Base-by-base conservation (phyloP, 2,113 vertebrate species). In the Grantiella picta region DNA sequence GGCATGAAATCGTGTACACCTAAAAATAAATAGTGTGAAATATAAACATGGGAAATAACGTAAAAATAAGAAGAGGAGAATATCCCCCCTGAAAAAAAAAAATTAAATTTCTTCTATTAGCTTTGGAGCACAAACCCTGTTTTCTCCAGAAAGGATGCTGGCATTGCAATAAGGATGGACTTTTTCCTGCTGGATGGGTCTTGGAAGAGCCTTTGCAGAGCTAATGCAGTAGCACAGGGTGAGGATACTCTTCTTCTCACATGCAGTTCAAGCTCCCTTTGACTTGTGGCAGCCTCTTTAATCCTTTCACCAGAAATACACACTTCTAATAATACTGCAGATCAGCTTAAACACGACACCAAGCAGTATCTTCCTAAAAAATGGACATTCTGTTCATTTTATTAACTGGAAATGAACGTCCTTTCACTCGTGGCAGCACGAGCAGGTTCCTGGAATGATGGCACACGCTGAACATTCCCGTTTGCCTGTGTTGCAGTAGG, bases 391-490 rank as follows among this genome's bases (percentile, higher is more conserved):
- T 40, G 3, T 65, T 81, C 5, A 19, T 61, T 82, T 70, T 66
- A 63, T 27, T 38, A 40, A 21, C 65, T 54, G 64, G 65, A 40
- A 70, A 35, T 15, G 73, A 77, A 27, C 11, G 42, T 35, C 36
- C 22, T 45, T 77, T 89, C 1, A 1, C n/a, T 72, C 0, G 0
- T 7, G 11, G 8, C 44, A 1, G 64, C 21, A 0, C 7, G 33
- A 66, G 64, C 82, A 36, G 82, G 4, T 33, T 29, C 16, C 71
- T 68, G 57, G 63, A 45, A 22, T 11, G 20, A 2, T 31, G 2
- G 1, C 12, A 21, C 11, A 2, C 2, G 2, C 7, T 15, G 70
- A 50, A 40, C 2, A 0, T 68, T 66, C 47, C 70, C 50, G 16
- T 75, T 36, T 54, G 68, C 44, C 29, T 20, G 3, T 52, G n/a